A percentile compares a stretch with the other conserved stretches of the same genome.
Evolutionary conservation across 2,113 vertebrate species (phyloP).

Genomic region (Narcine bancroftii): DNA sequence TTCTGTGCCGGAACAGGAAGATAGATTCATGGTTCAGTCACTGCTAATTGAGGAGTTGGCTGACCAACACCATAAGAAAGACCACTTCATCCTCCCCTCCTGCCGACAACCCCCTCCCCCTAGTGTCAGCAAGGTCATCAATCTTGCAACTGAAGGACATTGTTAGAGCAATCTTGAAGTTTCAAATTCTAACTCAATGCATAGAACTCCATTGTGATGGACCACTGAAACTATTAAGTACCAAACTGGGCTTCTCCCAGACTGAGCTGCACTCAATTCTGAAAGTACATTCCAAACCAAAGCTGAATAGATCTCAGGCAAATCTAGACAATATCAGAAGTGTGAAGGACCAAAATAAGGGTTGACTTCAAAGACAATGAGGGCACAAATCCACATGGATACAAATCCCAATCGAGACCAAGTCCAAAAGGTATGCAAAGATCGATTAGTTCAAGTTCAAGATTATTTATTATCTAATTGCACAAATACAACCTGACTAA

Average conservation of each 20-base stretch:
- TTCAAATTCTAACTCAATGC: not conserved
- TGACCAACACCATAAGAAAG: not conserved
- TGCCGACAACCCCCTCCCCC: not conserved
- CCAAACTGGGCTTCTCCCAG: not conserved
- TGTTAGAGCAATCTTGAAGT: not conserved
- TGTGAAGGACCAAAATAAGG: not conserved
- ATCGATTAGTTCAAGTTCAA: too few relatives aligned
- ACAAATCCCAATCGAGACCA: not conserved
- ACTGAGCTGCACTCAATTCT: not conserved
- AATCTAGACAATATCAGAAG: not conserved
- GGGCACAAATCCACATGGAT: not conserved
- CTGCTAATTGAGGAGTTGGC: slow-evolving; percentile 20
- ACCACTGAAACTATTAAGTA: not conserved
- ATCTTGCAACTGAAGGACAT: not conserved
- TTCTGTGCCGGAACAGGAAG: not conserved
- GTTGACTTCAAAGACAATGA: not conserved
- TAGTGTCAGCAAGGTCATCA: not conserved
- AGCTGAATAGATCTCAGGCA: not conserved
- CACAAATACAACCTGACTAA: too few relatives aligned
- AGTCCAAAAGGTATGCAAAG: not conserved
- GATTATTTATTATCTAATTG: too few relatives aligned
- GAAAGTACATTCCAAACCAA: not conserved
- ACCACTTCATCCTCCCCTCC: not conserved
- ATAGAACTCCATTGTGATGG: not conserved
- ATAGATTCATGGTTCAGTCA: not conserved